Evolutionary conservation across 2,797 vertebrate species (phyloP).

Genomic region (Diplodus sargus): DNA sequence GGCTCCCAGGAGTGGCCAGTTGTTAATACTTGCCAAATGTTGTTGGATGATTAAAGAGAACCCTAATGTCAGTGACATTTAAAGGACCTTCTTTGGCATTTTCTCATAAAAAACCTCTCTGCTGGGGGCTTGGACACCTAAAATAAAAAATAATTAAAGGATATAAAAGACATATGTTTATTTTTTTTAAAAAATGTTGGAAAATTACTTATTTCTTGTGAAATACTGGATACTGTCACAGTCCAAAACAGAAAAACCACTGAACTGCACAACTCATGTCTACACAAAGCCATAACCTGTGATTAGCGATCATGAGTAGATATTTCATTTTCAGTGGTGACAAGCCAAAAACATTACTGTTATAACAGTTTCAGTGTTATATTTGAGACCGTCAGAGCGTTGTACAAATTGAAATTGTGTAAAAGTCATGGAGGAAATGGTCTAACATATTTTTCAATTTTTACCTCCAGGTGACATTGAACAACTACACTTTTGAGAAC

Average conservation of each 20-base stretch:
- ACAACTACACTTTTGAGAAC: slow-evolving; percentile 97
- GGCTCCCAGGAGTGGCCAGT: not conserved
- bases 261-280: not conserved
- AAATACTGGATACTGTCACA: not conserved
- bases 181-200: not conserved
- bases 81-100: not conserved
- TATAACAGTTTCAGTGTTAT: not conserved
- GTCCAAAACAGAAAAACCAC: not conserved
- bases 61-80: not conserved
- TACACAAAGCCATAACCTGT: not conserved
- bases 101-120: not conserved
- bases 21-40: too few relatives aligned
- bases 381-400: not conserved
- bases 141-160: not conserved
- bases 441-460: not conserved
- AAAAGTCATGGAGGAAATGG: not conserved
- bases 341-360: not conserved
- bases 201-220: not conserved
- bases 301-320: not conserved
- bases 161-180: not conserved
- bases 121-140: not conserved
- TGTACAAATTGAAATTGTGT: not conserved
- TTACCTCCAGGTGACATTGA: slow-evolving; percentile 88
- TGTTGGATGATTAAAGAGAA: not conserved
- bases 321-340: not conserved